Evolutionary conservation across 2,888 invertebrate genomes (phyloP), one percentile per base, ranked within the genome.

Genomic region (Acanthosepion esculentum): DNA sequence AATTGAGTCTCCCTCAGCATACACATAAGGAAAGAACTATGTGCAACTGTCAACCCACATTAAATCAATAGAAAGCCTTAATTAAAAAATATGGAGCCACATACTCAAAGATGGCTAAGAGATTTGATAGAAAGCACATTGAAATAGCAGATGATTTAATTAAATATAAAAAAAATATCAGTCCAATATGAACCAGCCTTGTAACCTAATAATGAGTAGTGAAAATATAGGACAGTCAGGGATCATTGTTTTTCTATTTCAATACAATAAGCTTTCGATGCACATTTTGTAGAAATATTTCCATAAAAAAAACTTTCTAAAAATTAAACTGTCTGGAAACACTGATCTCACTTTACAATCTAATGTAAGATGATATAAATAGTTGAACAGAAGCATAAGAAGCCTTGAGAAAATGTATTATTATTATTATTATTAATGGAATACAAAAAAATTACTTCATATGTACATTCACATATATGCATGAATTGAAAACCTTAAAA

Each of bases 21-120:
- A 29, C n/a, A 15, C 78, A 78, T n/a, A 78, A 78, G 78, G 78
- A 78, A 78, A 78, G 78, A 78, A 78, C 78, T 78, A 78, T 78
- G 78, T 78, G 78, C 78, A 78, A 78, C 78, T 78, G 78, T 78
- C 78, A 78, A 78, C 78, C n/a, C 7, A n/a, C 78, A 78, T 78
- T 78, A 78, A 78, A 78, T 78, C 78, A 78, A 78, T 78, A 78
- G 78, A 78, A 78, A n/a, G 78, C 78, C 78, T 78, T 78, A 78
- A 78, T 78, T 78, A 78, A 78, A 78, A 78, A 78, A 78, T 78
- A 78, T 78, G 78, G 78, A 78, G 78, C 78, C n/a, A 78, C n/a
- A 78, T 78, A 78, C 78, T 78, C 78, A n/a, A 78, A 78, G 78
- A 78, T 78, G 78, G 78, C 78, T 78, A 78, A 78, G 78, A n/a